phyloP scores from a whole-genome alignment of 2,797 vertebrate genomes.

The Fratercula arctica region DNA sequence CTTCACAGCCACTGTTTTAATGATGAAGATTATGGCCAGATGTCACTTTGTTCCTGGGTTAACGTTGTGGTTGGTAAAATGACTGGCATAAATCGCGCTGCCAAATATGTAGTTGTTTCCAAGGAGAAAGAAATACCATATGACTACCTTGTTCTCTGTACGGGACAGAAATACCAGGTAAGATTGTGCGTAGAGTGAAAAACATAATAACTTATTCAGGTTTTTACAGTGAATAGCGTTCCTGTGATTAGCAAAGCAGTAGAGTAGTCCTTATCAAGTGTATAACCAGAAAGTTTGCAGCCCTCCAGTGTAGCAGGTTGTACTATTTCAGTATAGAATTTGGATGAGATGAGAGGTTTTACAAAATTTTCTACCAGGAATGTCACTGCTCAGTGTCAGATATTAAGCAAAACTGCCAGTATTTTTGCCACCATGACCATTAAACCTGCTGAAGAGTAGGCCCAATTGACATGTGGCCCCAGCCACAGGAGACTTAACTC shows the following conservation, averaged over 20 bases:
- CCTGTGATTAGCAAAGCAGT: neutral
- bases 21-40: conserved; percentile 81
- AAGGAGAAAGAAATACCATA: conserved; percentile 78
- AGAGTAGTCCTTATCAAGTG: neutral
- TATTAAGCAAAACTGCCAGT: neutral
- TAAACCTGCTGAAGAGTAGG: neutral
- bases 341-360: neutral
- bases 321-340: rapidly evolving
- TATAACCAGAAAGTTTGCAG: neutral
- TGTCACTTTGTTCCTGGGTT: conserved; percentile 85
- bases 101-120: conserved; percentile 83
- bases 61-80: conserved; percentile 86
- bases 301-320: neutral
- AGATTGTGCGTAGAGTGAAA: neutral
- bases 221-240: neutral
- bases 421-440: neutral
- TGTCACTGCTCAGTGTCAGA: neutral
- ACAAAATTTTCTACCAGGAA: neutral
- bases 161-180: conserved; percentile 91
- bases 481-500: conserved; percentile 7
- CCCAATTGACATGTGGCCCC: neutral
- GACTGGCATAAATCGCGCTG: conserved; percentile 85
- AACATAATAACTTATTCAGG: neutral
- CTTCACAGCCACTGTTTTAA: conserved; percentile 86
- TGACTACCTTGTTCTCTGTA: conserved; percentile 90